phyloP scores from a whole-genome alignment of 2,797 vertebrate species.

The Dipus sagitta region DNA sequence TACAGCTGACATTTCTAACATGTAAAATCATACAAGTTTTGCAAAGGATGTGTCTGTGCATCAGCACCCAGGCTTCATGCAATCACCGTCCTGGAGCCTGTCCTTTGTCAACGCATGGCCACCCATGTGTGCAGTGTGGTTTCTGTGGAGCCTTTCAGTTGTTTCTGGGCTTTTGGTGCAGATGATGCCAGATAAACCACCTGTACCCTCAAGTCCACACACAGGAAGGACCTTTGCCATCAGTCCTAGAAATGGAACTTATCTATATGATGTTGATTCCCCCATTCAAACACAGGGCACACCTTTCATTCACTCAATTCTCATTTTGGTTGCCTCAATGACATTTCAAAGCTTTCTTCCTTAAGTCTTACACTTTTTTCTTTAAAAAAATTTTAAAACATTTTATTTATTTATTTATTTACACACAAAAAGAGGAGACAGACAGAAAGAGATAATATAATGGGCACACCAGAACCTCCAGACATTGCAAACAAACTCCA shows the following conservation, averaged over 20 bases:
- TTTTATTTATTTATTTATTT: too few species aligned
- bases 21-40: neutral
- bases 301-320: fast-evolving
- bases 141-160: neutral
- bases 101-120: too few species aligned
- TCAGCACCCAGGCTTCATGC: neutral
- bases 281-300: fast-evolving
- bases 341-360: too few species aligned
- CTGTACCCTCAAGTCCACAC: neutral
- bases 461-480: too few species aligned
- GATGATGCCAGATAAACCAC: fast-evolving
- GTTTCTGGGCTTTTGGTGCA: fast-evolving
- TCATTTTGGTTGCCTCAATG: fast-evolving
- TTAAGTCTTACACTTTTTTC: fast-evolving
- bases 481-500: too few species aligned
- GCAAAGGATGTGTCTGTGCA: neutral
- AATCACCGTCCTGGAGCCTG: neutral
- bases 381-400: too few species aligned
- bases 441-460: too few species aligned
- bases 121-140: too few species aligned
- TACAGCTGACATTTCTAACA: neutral
- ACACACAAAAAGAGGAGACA: too few species aligned
- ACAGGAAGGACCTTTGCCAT: fast-evolving
- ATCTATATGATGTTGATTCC: fast-evolving
- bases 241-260: fast-evolving